Evolutionary conservation across 2,797 vertebrate species (phyloP), one percentile per base, ranked within the genome.

Genomic region (Gouania willdenowi): DNA sequence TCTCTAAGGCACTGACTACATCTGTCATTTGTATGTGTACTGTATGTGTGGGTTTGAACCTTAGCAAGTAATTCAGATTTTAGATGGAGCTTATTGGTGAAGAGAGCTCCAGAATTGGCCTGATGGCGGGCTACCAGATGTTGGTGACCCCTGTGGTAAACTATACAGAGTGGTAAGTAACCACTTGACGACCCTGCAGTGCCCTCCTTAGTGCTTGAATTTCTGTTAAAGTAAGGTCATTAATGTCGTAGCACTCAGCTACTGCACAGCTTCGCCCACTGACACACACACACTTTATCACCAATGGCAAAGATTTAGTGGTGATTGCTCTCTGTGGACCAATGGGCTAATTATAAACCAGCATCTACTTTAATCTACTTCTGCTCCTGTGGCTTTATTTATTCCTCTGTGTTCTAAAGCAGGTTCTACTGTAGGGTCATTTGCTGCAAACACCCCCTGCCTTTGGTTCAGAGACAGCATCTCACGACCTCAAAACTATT

Each of bases 291-390:
- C 58, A 71, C 62, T 85, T 51, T 24, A 82, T 86, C 83, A 85
- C 57, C 39, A 30, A 55, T 85, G 80, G 73, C 77, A 87, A 67
- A 86, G 78, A 85, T 78, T 66, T 81, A 84, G 71, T 77, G 68
- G 71, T 77, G 71, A 79, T 66, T 59, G 62, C 66, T 69, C 30
- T 50, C 80, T 69, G 52, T 72, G 48, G 74, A 79, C 58, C 52
- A 60, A 42, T 15, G 7, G 7, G 69, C 78, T 86, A 84, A 88
- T 88, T 85, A 81, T 84, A 85, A 77, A 74, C 69, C 79, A 64
- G 75, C 71, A 74, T 82, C 60, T 66, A 52, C 62, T 79, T 81
- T 77, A 78, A 76, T 85, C 73, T n/a, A n/a, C n/a, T 75, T 72
- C 61, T 55, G 23, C 28, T 20, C 8, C 48, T 49, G 66, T 76